These are phyloP conservation scores for Azorinus chamasolen DNA, from an alignment of 2,888 invertebrate species.

Conservation along the genomic window DNA sequence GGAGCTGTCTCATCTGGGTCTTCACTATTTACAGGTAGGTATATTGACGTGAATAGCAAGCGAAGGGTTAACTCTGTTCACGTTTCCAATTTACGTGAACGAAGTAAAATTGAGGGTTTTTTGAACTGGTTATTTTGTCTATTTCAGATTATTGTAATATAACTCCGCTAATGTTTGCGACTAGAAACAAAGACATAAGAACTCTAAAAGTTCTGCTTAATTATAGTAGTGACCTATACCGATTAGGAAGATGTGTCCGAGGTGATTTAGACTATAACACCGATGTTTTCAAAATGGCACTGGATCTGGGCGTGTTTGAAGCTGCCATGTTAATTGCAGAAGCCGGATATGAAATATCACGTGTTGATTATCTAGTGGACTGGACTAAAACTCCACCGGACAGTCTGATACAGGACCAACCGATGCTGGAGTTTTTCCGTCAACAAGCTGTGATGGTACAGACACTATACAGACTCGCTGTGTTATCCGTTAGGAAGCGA, in stretches of 20 bases:
- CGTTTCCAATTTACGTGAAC: too few relatives aligned
- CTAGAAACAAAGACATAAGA: slow-evolving; percentile 62
- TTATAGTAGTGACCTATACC: slow-evolving; percentile 69
- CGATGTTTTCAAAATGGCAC: slow-evolving; percentile 73
- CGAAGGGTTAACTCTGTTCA: too few relatives aligned
- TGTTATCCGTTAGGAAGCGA: slow-evolving; percentile 27
- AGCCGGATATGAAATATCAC: slow-evolving; percentile 69
- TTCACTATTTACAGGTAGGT: too few relatives aligned
- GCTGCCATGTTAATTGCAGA: slow-evolving; percentile 64
- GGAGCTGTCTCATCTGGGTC: too few relatives aligned
- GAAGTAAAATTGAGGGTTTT: too few relatives aligned
- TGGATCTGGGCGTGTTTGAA: slow-evolving; percentile 71
- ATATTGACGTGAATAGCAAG: too few relatives aligned
- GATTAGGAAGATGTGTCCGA: slow-evolving; percentile 67
- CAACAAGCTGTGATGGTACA: slow-evolving; percentile 46
- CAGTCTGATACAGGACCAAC: slow-evolving; percentile 41
- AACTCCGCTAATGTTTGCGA: slow-evolving; percentile 72
- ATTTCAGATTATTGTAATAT: slow-evolving; percentile 74
- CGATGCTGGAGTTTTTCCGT: slow-evolving; percentile 57
- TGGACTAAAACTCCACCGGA: slow-evolving; percentile 53
- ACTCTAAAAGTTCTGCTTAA: slow-evolving; percentile 68
- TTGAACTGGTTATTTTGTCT: too few relatives aligned
- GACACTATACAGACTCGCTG: slow-evolving; percentile 32
- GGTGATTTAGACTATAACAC: slow-evolving; percentile 67
- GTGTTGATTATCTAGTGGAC: slow-evolving; percentile 57